These are phyloP conservation scores for Gavialis gangeticus DNA, from an alignment of 2,113 vertebrate genomes.

Conservation along the genomic window DNA sequence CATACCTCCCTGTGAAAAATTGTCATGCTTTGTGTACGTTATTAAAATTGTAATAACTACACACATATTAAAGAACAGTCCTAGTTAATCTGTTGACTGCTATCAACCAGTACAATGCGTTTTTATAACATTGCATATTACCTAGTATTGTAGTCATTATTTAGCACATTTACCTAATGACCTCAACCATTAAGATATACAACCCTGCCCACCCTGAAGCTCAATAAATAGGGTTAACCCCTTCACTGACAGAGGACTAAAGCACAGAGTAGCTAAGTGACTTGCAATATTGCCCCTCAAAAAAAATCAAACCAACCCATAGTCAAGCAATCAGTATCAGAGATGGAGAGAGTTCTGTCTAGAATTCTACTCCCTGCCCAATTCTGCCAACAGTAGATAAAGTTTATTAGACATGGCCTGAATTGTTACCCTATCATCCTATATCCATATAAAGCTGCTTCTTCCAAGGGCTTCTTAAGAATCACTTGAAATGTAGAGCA, in stretches of 20 bases:
- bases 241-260: not conserved
- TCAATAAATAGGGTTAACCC: not conserved
- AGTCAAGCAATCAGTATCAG: not conserved
- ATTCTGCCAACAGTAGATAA: accelerated
- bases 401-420: not conserved
- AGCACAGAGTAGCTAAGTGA: accelerated
- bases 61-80: not conserved
- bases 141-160: not conserved
- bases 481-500: not conserved
- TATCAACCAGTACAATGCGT: not conserved
- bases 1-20: not conserved
- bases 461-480: slow-evolving; percentile 12
- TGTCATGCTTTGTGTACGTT: not conserved
- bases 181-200: not conserved
- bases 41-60: not conserved
- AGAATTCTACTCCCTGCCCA: accelerated
- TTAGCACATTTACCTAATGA: not conserved
- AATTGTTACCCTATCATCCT: not conserved
- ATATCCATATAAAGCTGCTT: not conserved
- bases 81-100: not conserved
- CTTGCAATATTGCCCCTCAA: not conserved
- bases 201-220: not conserved
- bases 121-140: not conserved
- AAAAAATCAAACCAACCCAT: not conserved
- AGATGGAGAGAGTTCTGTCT: not conserved